Percentiles rank a stretch among this genome's conserved stretches.
These are phyloP conservation scores for Ascidia mentula DNA, from an alignment of 23 tunicate genomes.

Conservation along the genomic window DNA sequence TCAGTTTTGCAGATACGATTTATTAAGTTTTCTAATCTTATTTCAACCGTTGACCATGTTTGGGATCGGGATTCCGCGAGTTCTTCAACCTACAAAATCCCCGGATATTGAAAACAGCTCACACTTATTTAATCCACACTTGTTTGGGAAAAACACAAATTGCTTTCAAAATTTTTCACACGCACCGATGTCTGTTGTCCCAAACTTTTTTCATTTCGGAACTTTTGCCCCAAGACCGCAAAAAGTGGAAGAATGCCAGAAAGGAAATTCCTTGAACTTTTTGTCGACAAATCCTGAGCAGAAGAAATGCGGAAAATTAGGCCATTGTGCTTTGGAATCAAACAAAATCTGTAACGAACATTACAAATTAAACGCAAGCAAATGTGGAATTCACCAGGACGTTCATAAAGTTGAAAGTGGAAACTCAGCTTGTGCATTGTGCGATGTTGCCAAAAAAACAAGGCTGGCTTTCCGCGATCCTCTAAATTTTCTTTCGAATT, in stretches of 20 bases:
- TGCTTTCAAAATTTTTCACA: background rate
- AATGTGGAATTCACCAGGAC: background rate
- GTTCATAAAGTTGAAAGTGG: background rate
- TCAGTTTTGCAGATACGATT: too few species aligned
- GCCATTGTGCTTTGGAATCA: background rate
- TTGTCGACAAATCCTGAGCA: too few species aligned
- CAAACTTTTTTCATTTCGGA: background rate
- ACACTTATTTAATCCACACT: background rate
- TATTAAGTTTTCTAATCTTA: too few species aligned
- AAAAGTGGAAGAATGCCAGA: background rate
- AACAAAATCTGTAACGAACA: background rate
- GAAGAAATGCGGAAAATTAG: too few species aligned
- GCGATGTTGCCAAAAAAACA: too few species aligned
- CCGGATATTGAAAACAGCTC: background rate
- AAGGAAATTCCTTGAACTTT: background rate
- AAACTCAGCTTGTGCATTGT: background rate
- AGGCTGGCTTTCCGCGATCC: background rate
- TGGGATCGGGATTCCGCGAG: too few species aligned
- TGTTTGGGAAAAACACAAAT: background rate
- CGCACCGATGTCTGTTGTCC: background rate
- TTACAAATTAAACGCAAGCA: background rate
- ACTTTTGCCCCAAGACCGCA: background rate
- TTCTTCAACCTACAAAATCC: background rate
- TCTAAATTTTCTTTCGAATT: too few species aligned
- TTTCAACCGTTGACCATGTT: too few species aligned